phyloP scores from a whole-genome alignment of 2,888 invertebrate genomes.

The Penaeus monodon region DNA sequence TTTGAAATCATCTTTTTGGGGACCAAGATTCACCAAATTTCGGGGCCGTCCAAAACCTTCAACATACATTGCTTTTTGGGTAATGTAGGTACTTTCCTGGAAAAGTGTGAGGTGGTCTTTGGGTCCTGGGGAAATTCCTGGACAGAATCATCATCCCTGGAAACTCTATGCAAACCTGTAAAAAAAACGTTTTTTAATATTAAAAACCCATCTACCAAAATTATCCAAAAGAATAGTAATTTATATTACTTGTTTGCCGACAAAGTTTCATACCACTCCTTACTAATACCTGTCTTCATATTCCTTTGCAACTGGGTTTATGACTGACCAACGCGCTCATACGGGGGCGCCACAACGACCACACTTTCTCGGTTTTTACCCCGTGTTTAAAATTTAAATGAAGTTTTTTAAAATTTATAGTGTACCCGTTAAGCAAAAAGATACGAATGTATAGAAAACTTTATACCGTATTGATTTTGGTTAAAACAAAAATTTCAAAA shows the following conservation, averaged over 20 bases:
- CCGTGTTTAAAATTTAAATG: conserved; percentile 33
- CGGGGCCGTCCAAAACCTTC: background rate
- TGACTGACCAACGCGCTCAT: conserved; percentile 55
- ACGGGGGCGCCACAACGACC: conserved; percentile 57
- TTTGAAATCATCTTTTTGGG: too few relatives aligned
- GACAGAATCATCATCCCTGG: conserved; percentile 82
- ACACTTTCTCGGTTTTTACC: conserved; percentile 46
- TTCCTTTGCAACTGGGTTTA: conserved; percentile 55
- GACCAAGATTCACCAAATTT: too few relatives aligned
- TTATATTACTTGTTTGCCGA: too few relatives aligned
- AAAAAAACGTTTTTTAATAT: background rate
- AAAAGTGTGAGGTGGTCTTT: conserved; percentile 50
- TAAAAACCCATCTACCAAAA: background rate
- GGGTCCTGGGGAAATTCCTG: conserved; percentile 53
- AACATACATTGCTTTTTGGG: conserved; percentile 77
- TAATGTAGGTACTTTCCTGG: conserved; percentile 87
- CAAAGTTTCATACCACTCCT: too few relatives aligned
- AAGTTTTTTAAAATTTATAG: background rate
- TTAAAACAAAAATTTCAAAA: background rate
- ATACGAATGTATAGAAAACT: too few relatives aligned
- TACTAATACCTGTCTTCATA: conserved; percentile 58
- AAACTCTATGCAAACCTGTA: conserved; percentile 86
- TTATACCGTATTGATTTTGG: too few relatives aligned
- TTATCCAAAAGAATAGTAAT: background rate
- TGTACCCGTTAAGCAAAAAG: too few relatives aligned